Base-by-base conservation (phyloP, 1,140 invertebrate species). In the Zophobas atratus region DNA sequence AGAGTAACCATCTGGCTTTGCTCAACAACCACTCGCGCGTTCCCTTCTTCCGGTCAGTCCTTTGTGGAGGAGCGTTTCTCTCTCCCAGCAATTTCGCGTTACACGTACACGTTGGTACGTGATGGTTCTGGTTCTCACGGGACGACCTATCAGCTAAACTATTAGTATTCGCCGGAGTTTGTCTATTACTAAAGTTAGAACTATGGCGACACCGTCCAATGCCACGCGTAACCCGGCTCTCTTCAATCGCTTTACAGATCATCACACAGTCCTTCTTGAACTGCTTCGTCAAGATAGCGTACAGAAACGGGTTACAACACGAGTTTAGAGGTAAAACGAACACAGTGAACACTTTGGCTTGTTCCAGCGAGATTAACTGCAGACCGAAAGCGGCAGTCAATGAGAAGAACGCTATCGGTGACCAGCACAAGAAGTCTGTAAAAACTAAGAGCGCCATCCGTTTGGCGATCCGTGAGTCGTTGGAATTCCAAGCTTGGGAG, bases 361-460 rank as follows among this genome's bases (percentile, higher is more conserved):
- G 96, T 85, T 98, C 97, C n/a, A 99, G 88, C 1, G 94, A 95
- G 1, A 99, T 95, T 0, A 98, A 88, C 74, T 96, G 95, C 46
- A 95, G 88, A 0, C 97, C 97, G 84, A 97, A 97, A 0, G 96
- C 93, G 6, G 97, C 96, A 0, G 96, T 97, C 0, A 98, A 88
- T 0, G 96, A 96, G 85, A 99, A 98, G 86, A 99, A 98, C 0
- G 98, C 96, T 55, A 99, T 99, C 0, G 98, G 98, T 0, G 97
- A 96, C 98, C 98, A 99, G 87, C 98, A 99, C 6, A 98, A 88
- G 83, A 99, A 97, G 86, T 99, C 98, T 0, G 98, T 99, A 84
- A 99, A 98, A 0, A 99, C 98, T 34, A 99, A 89, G 1, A 99
- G 87, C 0, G 98, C 97, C 97, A 99, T 99, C 49, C 98, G 88